These are phyloP conservation scores for Heliconius eleuchia DNA, from an alignment of 1,140 invertebrate genomes.

Conservation along the genomic window DNA sequence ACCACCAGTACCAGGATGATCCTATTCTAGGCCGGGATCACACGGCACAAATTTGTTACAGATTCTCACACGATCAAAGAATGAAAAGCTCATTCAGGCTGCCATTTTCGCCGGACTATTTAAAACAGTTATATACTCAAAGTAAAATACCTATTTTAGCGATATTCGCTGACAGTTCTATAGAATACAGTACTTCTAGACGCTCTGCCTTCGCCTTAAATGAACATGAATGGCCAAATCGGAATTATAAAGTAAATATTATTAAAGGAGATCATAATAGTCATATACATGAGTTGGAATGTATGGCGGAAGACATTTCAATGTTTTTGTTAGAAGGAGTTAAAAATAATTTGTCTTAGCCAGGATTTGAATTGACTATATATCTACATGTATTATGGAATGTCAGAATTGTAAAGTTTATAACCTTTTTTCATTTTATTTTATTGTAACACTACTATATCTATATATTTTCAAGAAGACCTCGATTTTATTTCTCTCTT, in stretches of 20 bases:
- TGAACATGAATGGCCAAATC: conserved; percentile 49
- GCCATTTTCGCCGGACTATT: conserved; percentile 43
- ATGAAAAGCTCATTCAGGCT: conserved; percentile 51
- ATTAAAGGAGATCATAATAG: conserved; percentile 47
- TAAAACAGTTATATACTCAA: conserved; percentile 47
- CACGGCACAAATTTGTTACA: conserved; percentile 26
- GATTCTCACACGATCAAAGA: conserved; percentile 63
- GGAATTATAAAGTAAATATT: conserved; percentile 48
- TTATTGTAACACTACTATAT: no score
- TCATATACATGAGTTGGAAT: conserved; percentile 41
- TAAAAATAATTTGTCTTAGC: not conserved
- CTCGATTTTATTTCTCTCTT: no score
- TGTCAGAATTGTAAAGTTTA: no score
- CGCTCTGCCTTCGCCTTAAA: conserved; percentile 49
- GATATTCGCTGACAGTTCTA: conserved; percentile 42
- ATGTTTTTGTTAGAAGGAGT: conserved; percentile 41
- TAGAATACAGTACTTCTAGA: conserved; percentile 38
- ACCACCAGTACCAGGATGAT: no score
- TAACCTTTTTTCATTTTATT: no score
- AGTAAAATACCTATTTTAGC: conserved; percentile 48
- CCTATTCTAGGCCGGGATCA: no score
- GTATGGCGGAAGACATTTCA: conserved; percentile 42
- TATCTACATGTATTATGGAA: no score
- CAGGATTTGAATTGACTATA: no score
- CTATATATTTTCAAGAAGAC: no score